Evolutionary conservation across 1,140 invertebrate species (phyloP).

Genomic region (Drosophila quadrilineata): DNA sequence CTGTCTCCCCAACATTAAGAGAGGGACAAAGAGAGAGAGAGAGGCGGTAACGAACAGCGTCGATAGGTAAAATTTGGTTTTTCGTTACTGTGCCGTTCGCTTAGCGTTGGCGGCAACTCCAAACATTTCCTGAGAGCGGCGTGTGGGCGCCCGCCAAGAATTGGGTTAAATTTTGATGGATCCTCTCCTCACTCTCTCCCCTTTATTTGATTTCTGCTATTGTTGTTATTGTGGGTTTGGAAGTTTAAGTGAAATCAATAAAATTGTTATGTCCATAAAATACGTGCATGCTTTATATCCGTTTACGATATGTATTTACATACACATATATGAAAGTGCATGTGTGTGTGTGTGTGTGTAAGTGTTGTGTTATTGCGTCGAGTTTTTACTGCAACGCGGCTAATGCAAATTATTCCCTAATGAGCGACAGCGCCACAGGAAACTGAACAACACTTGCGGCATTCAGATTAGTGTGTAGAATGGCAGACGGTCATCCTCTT

Average conservation of each 20-base stretch:
- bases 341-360: background rate
- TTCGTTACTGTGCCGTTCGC: conserved; percentile 5
- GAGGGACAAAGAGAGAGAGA: background rate
- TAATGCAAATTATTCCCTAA: conserved; percentile 66
- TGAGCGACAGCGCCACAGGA: conserved; percentile 64
- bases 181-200: no score
- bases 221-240: conserved; percentile 25
- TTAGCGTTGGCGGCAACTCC: conserved; percentile 29
- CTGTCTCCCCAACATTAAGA: conserved; percentile 43
- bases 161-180: conserved; percentile 61
- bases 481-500: conserved; percentile 10
- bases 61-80: conserved; percentile 56
- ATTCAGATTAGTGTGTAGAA: conserved; percentile 62
- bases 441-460: conserved; percentile 68
- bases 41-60: conserved; percentile 28
- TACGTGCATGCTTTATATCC: background rate
- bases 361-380: conserved; percentile 3
- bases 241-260: conserved; percentile 72
- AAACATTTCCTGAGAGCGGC: conserved; percentile 43
- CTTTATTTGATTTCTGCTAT: conserved; percentile 21
- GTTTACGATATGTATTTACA: background rate
- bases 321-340: no score
- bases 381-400: conserved; percentile 29
- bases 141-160: conserved; percentile 63
- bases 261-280: conserved; percentile 7